Evolutionary conservation across 2,888 invertebrate genomes (phyloP), one percentile per base, ranked within the genome.

Genomic region (Nomada hirtipes): DNA sequence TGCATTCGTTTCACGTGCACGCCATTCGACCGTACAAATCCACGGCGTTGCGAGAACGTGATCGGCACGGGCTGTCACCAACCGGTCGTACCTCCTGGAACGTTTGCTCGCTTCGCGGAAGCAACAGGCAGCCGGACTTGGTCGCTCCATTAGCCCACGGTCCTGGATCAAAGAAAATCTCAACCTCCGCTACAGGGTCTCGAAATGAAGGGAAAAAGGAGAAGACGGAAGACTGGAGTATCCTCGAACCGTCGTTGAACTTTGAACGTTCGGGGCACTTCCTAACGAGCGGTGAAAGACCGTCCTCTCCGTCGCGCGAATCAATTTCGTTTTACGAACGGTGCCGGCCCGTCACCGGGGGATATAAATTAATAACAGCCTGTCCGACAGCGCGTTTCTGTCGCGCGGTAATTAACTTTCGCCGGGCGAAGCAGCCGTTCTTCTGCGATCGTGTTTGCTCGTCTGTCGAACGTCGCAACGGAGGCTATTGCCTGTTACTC

Each of bases 321-420:
- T 18, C 36, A 20, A 13, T 77, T 73, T 60, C 47, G 47, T 77
- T 74, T 74, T 20, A 1, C 74, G 61, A 77, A 67, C 61, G 61
- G 53, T 23, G 4, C 7, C 23, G 10, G 10, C 20, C 13, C 9
- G 15, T 10, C 10, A 3, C 15, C 29, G 7, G 36, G 2, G 23
- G 50, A 15, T 63, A 42, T 75, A 68, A 68, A 75, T 68, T 75
- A 78, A 75, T 78, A 75, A 68, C 67, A 50, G 36, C 36, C 36
- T 68, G 67, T 55, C 50, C 67, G 67, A 74, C 68, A 55, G 44
- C 77, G 55, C 26, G 67, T 55, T 63, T n/a, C 60, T 44, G 36
- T 47, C 55, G 42, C 55, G 47, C 13, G n/a, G 74, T 42, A 63
- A 68, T 78, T 75, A 68, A 78, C 74, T 55, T 72, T 55, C 18